Conservation (phyloP, 1,140 invertebrate genomes). For the Scaptomyza hsui region DNA sequence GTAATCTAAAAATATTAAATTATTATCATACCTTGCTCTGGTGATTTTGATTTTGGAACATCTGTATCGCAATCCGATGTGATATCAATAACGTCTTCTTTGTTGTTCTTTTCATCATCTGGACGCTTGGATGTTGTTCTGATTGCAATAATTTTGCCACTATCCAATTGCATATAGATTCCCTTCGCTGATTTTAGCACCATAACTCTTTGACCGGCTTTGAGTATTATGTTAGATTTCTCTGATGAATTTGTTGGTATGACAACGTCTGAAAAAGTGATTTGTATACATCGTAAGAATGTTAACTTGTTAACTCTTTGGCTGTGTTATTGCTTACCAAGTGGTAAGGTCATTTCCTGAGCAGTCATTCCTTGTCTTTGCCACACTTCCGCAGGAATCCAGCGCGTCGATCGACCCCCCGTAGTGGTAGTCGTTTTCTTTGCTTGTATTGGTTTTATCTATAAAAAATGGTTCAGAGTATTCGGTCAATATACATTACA, state of each 20-base stretch:
- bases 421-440: conserved; percentile 82
- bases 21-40: conserved; percentile 52
- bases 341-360: conserved; percentile 95
- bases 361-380: conserved; percentile 96
- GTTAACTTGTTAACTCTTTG: background rate
- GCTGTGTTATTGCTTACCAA: conserved; percentile 85
- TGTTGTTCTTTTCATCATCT: conserved; percentile 57
- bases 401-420: conserved; percentile 85
- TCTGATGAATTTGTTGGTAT: conserved; percentile 96
- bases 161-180: conserved; percentile 97
- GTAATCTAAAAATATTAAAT: background rate
- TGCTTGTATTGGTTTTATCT: conserved; percentile 70
- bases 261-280: conserved; percentile 89
- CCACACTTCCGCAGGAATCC: conserved; percentile 95
- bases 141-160: conserved; percentile 98
- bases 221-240: conserved; percentile 93
- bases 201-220: conserved; percentile 96
- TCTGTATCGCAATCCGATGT: conserved; percentile 74
- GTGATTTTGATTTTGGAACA: conserved; percentile 51
- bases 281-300: background rate
- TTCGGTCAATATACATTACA: no score
- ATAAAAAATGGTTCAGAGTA: no score
- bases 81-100: conserved; percentile 79
- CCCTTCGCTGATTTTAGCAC: conserved; percentile 97
- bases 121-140: conserved; percentile 70